Base-by-base conservation (phyloP, 2,888 invertebrate species). In the Lepidocyrtoides sp. region DNA sequence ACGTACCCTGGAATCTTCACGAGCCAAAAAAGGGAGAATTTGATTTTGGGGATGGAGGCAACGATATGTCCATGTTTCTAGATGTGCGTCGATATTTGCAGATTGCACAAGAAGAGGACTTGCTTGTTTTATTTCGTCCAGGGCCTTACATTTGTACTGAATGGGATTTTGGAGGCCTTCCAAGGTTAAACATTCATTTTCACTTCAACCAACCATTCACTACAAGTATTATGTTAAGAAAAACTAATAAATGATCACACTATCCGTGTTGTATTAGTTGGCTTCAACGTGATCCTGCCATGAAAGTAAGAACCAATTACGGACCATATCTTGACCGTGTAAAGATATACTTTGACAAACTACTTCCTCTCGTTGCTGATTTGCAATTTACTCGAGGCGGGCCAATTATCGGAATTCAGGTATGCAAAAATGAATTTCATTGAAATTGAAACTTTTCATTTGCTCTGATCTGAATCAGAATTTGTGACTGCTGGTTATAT, bases 71-170 rank as follows among this genome's bases (percentile, higher is more conserved):
- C 0, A 87, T 86, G 20, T 95, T 95, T 88, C 91, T 95, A 48
- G 94, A 95, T 92, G 72, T 95, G 5, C 94, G 94, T 0, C 92
- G 92, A 26, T 96, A 96, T 94, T 93, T 96, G 12, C 92, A 95
- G 93, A 95, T 95, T 51, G 96, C 96, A 0, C 95, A 96, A 93
- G 95, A 96, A 86, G 95, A 95, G 92, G 96, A 96, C 84, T 94
- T 96, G 54, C 95, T 96, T n/a, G 96, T 96, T 3, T 95, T 96
- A 14, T 94, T 96, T 1, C 94, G 96, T 63, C 95, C 96, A 14
- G 96, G 96, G 0, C 96, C 96, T 0, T 96, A 96, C 94, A 96
- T 96, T 91, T 96, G 96, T 94, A 95, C 95, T 5, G 88, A 88
- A 94, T 96, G 96, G 96, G 96, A 96, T 20, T 95, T 95, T 86